Evolutionary conservation across 2,113 vertebrate species (phyloP).

Genomic region (Hippocampus zosterae): DNA sequence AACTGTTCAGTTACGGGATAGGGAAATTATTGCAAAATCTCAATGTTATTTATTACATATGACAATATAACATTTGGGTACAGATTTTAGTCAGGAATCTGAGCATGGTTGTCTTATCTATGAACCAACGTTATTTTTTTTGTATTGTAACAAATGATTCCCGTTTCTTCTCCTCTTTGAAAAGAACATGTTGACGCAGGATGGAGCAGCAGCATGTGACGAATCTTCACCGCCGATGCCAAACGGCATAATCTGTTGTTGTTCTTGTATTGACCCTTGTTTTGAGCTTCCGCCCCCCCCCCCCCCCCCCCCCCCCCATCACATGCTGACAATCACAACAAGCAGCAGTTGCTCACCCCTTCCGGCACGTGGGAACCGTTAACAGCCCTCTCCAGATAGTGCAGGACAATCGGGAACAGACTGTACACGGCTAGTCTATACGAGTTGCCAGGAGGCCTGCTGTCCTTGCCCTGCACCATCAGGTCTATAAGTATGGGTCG

Average conservation of each 20-base stretch:
- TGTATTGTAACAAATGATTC: not conserved
- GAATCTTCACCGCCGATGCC: not conserved
- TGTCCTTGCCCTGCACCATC: not conserved
- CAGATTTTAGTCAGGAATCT: no score
- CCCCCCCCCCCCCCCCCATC: not conserved
- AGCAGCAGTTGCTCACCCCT: not conserved
- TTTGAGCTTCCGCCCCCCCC: not conserved
- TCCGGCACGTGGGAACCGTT: not conserved
- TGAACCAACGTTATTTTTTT: not conserved
- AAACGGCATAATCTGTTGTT: not conserved
- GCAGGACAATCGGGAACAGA: not conserved
- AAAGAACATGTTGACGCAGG: not conserved
- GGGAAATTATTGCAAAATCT: no score
- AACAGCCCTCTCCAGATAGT: not conserved
- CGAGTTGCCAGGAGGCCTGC: not conserved
- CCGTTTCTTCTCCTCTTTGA: not conserved
- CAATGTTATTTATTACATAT: no score
- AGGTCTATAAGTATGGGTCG: not conserved
- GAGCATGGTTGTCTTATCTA: not conserved
- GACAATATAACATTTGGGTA: no score
- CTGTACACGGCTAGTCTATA: not conserved
- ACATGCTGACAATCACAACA: not conserved
- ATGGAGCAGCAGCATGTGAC: not conserved
- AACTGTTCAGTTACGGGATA: no score
- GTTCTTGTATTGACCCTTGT: not conserved